A percentile compares a stretch with the other conserved stretches of the same genome.
Evolutionary conservation across 2,113 vertebrate species (phyloP).

Genomic region (Passer domesticus): DNA sequence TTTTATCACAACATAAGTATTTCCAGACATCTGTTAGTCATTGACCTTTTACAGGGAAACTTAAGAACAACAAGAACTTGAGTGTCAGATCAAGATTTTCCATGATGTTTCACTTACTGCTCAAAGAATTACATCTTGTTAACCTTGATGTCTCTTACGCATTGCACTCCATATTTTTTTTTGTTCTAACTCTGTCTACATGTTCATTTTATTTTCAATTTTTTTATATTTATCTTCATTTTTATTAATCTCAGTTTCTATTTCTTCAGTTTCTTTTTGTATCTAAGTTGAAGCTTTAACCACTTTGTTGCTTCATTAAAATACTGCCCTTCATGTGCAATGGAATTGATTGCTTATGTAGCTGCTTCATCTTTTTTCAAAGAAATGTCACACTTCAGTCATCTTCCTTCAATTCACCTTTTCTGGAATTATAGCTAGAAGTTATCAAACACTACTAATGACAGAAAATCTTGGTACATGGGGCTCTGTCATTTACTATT

Average conservation of each 20-base stretch:
- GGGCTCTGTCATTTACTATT: neutral
- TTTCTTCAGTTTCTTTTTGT: neutral
- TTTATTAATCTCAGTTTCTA: neutral
- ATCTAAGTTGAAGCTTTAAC: neutral
- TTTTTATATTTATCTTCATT: neutral
- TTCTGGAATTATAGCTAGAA: neutral
- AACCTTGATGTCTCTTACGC: neutral
- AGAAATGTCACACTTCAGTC: neutral
- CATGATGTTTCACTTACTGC: neutral
- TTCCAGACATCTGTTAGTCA: conserved; percentile 42
- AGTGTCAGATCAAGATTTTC: conserved; percentile 1
- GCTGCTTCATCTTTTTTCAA: neutral
- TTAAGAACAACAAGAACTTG: neutral
- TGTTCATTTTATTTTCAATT: neutral
- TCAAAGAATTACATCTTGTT: neutral
- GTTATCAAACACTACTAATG: neutral
- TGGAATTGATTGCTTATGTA: neutral
- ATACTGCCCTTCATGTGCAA: neutral
- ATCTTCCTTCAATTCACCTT: neutral
- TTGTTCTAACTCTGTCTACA: neutral
- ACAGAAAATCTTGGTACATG: neutral
- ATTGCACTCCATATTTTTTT: neutral
- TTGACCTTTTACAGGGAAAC: conserved; percentile 37
- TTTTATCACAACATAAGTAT: neutral
- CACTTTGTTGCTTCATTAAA: neutral